phyloP scores from a whole-genome alignment of 2,797 vertebrate genomes.

The Liasis olivaceus region DNA sequence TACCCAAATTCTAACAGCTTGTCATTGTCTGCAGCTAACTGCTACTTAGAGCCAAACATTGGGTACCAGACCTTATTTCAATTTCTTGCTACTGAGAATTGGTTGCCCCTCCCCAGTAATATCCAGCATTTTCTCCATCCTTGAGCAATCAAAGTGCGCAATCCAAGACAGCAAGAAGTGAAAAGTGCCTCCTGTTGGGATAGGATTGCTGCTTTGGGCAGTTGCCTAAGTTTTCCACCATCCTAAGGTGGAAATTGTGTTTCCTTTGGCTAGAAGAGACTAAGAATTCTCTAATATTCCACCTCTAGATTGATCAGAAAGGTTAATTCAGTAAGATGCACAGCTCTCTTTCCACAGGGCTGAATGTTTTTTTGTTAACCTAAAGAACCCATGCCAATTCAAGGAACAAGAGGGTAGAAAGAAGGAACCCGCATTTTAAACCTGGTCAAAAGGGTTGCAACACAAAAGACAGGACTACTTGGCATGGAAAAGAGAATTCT shows the following conservation, averaged over 20 bases:
- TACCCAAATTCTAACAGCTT: not conserved
- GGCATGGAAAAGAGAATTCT: constrained; percentile 60
- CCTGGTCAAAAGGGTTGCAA: constrained; percentile 40
- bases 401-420: constrained; percentile 56
- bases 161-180: not conserved
- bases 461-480: constrained; percentile 62
- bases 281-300: not conserved
- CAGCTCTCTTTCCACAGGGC: constrained; percentile 45
- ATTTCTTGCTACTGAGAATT: not conserved
- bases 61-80: not conserved
- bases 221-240: no score
- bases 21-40: not conserved
- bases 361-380: constrained; percentile 15
- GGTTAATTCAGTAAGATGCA: not conserved
- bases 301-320: not conserved
- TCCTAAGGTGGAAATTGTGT: not conserved
- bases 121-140: not conserved
- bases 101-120: not conserved
- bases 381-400: constrained; percentile 41
- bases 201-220: not conserved
- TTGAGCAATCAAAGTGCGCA: not conserved
- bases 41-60: not conserved
- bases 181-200: not conserved
- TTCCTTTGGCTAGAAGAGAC: not conserved
- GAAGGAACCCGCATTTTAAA: constrained; percentile 40